Evolutionary conservation across 2,113 vertebrate species (phyloP), one percentile per base, ranked within the genome.

Genomic region (Vanacampus margaritifer): DNA sequence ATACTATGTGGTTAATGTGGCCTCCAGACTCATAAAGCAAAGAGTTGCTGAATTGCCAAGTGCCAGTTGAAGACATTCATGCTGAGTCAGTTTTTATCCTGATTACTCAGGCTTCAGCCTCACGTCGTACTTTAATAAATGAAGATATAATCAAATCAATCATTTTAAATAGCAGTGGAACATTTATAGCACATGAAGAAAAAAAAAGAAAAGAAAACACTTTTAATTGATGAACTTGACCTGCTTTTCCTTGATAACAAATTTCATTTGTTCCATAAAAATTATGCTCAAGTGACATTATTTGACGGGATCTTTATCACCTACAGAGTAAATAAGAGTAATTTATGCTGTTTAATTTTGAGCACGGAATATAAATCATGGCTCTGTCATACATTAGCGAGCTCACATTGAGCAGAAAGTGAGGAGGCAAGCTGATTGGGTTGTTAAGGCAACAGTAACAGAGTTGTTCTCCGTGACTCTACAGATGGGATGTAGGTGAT

Each of bases 221-320:
- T 87, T 92, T 91, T 93, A 92, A 92, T 92, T 92, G 90, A 93
- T 93, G 89, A 92, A 92, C 89, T 91, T 91, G 89, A 92, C 90
- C 90, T 81, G 89, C 87, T 87, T 91, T 91, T 88, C 82, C 89
- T 86, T 90, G 89, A 89, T 92, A 91, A 91, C 88, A 91, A 90
- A 90, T 92, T 92, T 91, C 90, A 92, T 92, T 91, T 91, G 89
- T 91, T 92, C 88, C 87, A 89, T 91, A 91, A 91, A 92, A 91
- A 92, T 88, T 88, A 90, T 91, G 87, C 90, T 88, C 88, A 86
- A 91, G 88, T 92, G 92, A 91, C 90, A 91, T 90, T 92, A 92
- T 89, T 88, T 90, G 90, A 92, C 86, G 81, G 90, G 88, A 91
- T 92, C 89, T 93, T 92, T 90, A 93, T 93, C 90, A 91, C 88